phyloP scores from a whole-genome alignment of 2,113 vertebrate species.

The Alligator sinensis region DNA sequence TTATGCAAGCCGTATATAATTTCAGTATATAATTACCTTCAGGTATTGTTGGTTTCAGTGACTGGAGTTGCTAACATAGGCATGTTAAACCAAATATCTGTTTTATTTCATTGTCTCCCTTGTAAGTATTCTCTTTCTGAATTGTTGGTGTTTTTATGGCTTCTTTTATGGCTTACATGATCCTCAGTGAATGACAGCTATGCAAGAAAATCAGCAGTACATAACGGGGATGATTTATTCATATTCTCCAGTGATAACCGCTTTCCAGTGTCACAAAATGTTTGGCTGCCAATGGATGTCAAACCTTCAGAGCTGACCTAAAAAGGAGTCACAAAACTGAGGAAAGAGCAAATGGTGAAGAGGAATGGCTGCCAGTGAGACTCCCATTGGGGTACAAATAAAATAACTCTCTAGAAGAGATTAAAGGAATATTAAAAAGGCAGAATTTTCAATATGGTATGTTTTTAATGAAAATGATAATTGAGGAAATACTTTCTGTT shows the following conservation, averaged over 20 bases:
- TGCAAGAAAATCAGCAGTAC: neutral
- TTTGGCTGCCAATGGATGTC: neutral
- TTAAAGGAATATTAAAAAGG: neutral
- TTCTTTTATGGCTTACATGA: neutral
- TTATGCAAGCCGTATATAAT: rapidly evolving
- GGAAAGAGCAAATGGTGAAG: neutral
- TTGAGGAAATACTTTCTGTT: conserved; percentile 29
- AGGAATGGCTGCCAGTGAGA: neutral
- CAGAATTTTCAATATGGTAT: neutral
- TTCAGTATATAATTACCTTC: neutral
- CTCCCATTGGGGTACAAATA: neutral
- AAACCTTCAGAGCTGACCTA: neutral
- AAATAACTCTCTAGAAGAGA: neutral
- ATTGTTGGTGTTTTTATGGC: neutral
- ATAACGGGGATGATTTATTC: neutral
- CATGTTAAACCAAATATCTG: neutral
- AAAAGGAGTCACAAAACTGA: rapidly evolving
- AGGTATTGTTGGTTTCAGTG: neutral
- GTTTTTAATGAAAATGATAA: conserved; percentile 52
- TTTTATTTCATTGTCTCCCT: neutral
- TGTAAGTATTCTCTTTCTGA: neutral
- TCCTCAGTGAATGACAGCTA: neutral
- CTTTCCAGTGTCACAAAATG: neutral
- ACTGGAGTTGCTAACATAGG: neutral
- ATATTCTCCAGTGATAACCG: neutral